phyloP scores from a whole-genome alignment of 2,888 invertebrate species.

The Acleris laterana region DNA sequence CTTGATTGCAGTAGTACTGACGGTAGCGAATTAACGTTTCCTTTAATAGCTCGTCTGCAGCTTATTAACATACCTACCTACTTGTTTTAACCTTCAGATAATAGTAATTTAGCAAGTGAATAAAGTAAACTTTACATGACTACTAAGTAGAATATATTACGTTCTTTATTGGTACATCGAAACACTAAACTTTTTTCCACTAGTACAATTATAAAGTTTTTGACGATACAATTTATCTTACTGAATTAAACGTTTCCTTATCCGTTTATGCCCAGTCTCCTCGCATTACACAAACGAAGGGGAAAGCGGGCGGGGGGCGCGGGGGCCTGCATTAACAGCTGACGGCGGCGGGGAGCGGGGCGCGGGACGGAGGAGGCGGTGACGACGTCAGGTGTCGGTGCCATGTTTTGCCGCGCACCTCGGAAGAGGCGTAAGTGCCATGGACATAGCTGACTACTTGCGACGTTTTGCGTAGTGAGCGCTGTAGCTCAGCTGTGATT shows the following conservation, averaged over 20 bases:
- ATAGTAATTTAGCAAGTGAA: background rate
- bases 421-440: slow-evolving; percentile 17
- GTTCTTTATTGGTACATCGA: background rate
- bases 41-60: background rate
- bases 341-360: slow-evolving; percentile 64
- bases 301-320: slow-evolving; percentile 75
- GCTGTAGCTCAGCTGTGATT: slow-evolving; percentile 63
- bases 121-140: background rate
- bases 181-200: slow-evolving; percentile 28
- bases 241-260: slow-evolving; percentile 44
- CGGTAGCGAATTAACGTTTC: slow-evolving; percentile 7
- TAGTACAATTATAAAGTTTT: slow-evolving; percentile 15
- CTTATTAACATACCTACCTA: slow-evolving; percentile 17
- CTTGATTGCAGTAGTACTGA: slow-evolving; percentile 32
- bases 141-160: background rate
- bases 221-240: slow-evolving; percentile 35
- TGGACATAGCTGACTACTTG: slow-evolving; percentile 41
- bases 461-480: slow-evolving; percentile 49
- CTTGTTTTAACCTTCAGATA: background rate
- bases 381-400: slow-evolving; percentile 78
- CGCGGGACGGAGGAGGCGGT: slow-evolving; percentile 46
- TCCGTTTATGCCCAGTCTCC: slow-evolving; percentile 70
- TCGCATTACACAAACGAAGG: slow-evolving; percentile 84
- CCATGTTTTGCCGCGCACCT: slow-evolving; percentile 47
- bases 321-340: slow-evolving; percentile 79